Evolutionary conservation across 2,888 invertebrate species (phyloP), one percentile per base, ranked within the genome.

Genomic region (Lasioglossum marginatum): DNA sequence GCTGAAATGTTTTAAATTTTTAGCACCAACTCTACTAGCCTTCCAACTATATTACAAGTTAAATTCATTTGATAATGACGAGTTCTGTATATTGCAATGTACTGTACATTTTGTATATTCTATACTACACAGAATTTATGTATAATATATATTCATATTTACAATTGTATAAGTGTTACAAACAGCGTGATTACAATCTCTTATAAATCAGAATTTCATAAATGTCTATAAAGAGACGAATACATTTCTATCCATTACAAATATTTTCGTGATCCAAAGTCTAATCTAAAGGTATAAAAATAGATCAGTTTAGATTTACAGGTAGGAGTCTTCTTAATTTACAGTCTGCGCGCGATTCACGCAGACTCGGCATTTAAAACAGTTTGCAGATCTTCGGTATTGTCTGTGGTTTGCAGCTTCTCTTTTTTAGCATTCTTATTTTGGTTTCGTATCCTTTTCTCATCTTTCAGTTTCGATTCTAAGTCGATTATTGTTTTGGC

Each of bases 381-480:
- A 27, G 71, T 8, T 14, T 80, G 60, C 4, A 34, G 12, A 6
- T 74, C 70, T 19, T 73, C 43, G 12, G 14, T 52, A 60, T 34
- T 45, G n/a, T 73, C 52, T 2, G 4, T 66, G n/a, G 14, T 14
- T 34, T n/a, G 19, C 14, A 27, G 1, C 57, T 77, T 85, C 80
- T 92, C 91, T 45, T 90, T 90, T 73, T 95, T 96, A 37, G 96
- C 96, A 83, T 97, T 95, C 92, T 97, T 97, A 91, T 97, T 97
- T 93, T 97, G 97, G 93, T 97, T 97, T 45, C 95, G 96, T 88
- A 96, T 95, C 77, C 97, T 96, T 92, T 97, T 97, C 0, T 96
- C 93, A 86, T 96, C 95, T 93, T 96, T 96, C 16, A 96, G 96
- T 31, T 77, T 82, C 66, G 82, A 82, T 76, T 86, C 85, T 45